Percentiles rank a stretch among this genome's conserved stretches.
Conservation (phyloP, 1,140 invertebrate species). For the Apis florea region DNA sequence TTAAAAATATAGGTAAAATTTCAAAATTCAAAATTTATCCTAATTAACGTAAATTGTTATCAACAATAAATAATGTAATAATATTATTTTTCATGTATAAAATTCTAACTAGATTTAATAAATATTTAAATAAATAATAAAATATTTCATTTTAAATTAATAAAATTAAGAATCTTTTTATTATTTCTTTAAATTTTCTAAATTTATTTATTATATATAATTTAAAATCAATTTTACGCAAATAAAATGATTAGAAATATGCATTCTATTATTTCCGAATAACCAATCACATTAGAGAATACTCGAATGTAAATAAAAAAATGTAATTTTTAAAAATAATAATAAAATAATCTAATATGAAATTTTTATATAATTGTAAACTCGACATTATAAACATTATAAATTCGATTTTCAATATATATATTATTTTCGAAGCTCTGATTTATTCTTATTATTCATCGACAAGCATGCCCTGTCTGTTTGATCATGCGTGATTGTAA, state of each 20-base stretch:
- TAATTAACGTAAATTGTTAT: too few relatives aligned
- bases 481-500: constrained; percentile 57
- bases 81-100: too few relatives aligned
- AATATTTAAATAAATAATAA: neutral
- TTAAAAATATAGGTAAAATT: too few relatives aligned
- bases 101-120: too few relatives aligned
- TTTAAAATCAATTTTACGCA: neutral
- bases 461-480: constrained; percentile 27
- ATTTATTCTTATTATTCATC: constrained; percentile 18
- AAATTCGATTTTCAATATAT: neutral
- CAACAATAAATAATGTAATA: too few relatives aligned
- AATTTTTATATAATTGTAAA: neutral
- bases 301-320: neutral
- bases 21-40: too few relatives aligned
- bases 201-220: too few relatives aligned
- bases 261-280: neutral
- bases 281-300: neutral
- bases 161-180: neutral
- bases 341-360: neutral
- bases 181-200: too few relatives aligned
- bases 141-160: neutral
- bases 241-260: neutral
- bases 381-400: neutral
- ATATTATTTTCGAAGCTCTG: neutral
- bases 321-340: neutral